A percentile compares a stretch with the other conserved stretches of the same genome.
phyloP scores from a whole-genome alignment of 2,797 vertebrate species.

The Oophaga sylvatica region DNA sequence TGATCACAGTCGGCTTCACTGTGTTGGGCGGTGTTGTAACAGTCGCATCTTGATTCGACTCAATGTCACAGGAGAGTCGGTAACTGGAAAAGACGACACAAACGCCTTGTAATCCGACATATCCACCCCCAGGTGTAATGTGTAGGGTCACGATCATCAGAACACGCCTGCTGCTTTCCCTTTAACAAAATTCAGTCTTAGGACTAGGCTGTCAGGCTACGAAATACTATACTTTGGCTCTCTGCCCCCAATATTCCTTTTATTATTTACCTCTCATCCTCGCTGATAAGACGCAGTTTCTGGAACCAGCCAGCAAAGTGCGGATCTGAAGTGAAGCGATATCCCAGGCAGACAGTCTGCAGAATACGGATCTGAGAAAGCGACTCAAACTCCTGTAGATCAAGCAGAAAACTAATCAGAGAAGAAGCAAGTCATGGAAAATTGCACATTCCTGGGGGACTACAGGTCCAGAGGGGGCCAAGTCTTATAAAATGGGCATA shows the following conservation, averaged over 20 bases:
- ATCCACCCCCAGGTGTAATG: background rate
- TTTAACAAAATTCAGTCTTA: no score
- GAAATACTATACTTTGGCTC: background rate
- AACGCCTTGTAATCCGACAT: background rate
- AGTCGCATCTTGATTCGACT: conserved; percentile 69
- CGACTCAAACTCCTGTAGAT: conserved; percentile 86
- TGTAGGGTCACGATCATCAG: no score
- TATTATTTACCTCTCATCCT: conserved; percentile 79
- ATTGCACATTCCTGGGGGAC: background rate
- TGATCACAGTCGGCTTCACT: conserved; percentile 80
- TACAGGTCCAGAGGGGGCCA: background rate
- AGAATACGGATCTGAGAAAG: conserved; percentile 87
- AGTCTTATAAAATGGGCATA: no score
- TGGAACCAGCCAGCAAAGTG: conserved; percentile 83
- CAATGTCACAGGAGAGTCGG: conserved; percentile 85
- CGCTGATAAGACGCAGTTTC: conserved; percentile 77
- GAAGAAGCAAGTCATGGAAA: background rate
- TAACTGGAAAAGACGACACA: conserved; percentile 75
- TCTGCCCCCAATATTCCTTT: background rate
- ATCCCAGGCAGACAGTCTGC: conserved; percentile 86
- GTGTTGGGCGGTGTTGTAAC: conserved; percentile 62
- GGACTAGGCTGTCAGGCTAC: no score
- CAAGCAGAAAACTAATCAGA: background rate
- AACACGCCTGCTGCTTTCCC: no score
- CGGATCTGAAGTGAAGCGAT: conserved; percentile 75